Evolutionary conservation across 1,140 invertebrate genomes (phyloP).

Genomic region (Anagrus nilaparvatae): DNA sequence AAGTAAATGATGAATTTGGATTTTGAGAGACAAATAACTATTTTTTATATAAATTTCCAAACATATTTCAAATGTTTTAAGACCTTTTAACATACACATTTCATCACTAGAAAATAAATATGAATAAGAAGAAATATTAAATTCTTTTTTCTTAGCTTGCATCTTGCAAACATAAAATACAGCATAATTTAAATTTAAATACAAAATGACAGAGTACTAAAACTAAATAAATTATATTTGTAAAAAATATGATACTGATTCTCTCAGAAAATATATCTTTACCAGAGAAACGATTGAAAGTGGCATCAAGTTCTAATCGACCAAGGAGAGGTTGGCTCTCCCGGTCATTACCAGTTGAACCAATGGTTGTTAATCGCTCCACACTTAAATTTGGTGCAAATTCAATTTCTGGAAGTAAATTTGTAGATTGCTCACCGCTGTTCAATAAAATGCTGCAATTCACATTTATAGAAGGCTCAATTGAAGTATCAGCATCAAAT

Average conservation of each 20-base stretch:
- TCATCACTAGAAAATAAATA: too few relatives aligned
- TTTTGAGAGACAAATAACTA: too few relatives aligned
- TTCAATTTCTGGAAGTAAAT: slow-evolving; percentile 36
- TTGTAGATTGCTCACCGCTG: slow-evolving; percentile 19
- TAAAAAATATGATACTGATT: slow-evolving; percentile 2
- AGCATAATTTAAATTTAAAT: too few relatives aligned
- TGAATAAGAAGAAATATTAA: too few relatives aligned
- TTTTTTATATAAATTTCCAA: too few relatives aligned
- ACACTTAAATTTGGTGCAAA: slow-evolving; percentile 31
- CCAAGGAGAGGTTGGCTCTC: slow-evolving; percentile 82
- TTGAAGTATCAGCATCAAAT: slow-evolving; percentile 33
- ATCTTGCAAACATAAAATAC: too few relatives aligned
- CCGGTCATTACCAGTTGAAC: slow-evolving; percentile 65
- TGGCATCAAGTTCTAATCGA: slow-evolving; percentile 64
- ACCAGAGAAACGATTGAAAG: slow-evolving; percentile 77
- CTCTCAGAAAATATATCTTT: slow-evolving; percentile 25
- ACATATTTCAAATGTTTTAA: too few relatives aligned
- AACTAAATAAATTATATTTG: slow-evolving; percentile 13
- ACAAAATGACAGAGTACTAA: too few relatives aligned
- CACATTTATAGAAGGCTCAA: slow-evolving; percentile 29
- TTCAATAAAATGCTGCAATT: slow-evolving; percentile 9
- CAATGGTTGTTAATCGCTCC: slow-evolving; percentile 46
- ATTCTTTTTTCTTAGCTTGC: too few relatives aligned
- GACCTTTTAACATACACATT: too few relatives aligned
- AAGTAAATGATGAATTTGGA: too few relatives aligned